A percentile compares a stretch with the other conserved stretches of the same genome.
phyloP scores from a whole-genome alignment of 2,113 vertebrate genomes.

The Zosterops japonicus region DNA sequence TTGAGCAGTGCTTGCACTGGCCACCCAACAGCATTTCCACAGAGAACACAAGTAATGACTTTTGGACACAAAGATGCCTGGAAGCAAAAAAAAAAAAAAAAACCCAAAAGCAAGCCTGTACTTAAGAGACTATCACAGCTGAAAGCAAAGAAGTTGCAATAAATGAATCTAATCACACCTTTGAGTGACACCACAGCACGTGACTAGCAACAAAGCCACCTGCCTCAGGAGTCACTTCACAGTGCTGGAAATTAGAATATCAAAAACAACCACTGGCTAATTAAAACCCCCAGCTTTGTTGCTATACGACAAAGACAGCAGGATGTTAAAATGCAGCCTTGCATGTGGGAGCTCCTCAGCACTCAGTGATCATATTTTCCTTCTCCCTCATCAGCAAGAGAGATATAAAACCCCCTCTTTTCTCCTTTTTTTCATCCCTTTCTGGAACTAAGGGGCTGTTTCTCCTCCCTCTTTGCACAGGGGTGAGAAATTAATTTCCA shows the following conservation, averaged over 20 bases:
- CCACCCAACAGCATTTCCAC: not conserved
- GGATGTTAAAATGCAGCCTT: slow-evolving; percentile 3
- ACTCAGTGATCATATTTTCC: not conserved
- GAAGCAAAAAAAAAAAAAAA: not conserved
- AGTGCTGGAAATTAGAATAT: not conserved
- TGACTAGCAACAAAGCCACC: not conserved
- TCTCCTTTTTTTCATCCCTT: not conserved
- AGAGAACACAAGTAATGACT: not conserved
- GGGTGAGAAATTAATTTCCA: not conserved
- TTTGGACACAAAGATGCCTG: not conserved
- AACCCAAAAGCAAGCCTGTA: not conserved
- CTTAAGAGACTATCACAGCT: not conserved
- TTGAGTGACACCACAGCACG: not conserved
- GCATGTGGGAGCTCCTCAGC: not conserved
- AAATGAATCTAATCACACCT: slow-evolving; percentile 17
- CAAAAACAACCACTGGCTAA: not conserved
- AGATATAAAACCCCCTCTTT: not conserved
- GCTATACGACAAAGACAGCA: not conserved
- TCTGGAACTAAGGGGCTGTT: not conserved
- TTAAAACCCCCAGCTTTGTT: not conserved
- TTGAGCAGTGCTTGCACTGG: not conserved
- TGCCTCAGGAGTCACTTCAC: not conserved
- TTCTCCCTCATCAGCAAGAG: not conserved
- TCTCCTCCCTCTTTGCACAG: not conserved
- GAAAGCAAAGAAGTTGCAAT: not conserved